These are phyloP conservation scores for Cryptomyrus ogoouensis DNA, from an alignment of 2,113 vertebrate genomes.

Conservation along the genomic window DNA sequence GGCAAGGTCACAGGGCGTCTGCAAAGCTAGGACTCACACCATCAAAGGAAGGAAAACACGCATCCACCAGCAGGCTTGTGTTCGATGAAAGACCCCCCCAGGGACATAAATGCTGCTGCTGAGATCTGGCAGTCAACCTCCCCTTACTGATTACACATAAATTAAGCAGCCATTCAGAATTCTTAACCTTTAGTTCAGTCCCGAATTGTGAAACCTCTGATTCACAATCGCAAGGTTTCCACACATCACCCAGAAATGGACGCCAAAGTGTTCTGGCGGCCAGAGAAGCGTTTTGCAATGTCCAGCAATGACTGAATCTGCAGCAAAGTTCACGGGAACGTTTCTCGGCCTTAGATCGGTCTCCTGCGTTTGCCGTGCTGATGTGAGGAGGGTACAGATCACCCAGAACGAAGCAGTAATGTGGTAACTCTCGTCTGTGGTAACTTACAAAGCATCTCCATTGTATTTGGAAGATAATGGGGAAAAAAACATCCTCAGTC, in stretches of 20 bases:
- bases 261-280: not conserved
- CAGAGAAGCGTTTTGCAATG: not conserved
- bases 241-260: constrained; percentile 22
- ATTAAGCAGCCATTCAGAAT: not conserved
- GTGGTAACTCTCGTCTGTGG: not conserved
- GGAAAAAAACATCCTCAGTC: not conserved
- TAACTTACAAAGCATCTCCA: not conserved
- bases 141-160: not conserved
- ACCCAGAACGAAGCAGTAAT: not conserved
- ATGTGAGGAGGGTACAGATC: not conserved
- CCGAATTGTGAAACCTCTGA: constrained; percentile 15
- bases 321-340: constrained; percentile 1
- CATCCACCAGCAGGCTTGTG: not conserved
- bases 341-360: not conserved
- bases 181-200: not conserved
- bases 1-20: not conserved
- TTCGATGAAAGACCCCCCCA: not conserved
- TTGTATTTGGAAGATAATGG: not conserved
- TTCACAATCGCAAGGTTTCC: constrained; percentile 7
- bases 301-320: not conserved
- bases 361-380: not conserved
- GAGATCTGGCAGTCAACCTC: not conserved
- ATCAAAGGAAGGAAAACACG: not conserved
- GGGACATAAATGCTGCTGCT: not conserved
- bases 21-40: not conserved